Evolutionary conservation across 64 coral and sea anemone genomes (phyloP).

Genomic region (Orbicella faveolata): DNA sequence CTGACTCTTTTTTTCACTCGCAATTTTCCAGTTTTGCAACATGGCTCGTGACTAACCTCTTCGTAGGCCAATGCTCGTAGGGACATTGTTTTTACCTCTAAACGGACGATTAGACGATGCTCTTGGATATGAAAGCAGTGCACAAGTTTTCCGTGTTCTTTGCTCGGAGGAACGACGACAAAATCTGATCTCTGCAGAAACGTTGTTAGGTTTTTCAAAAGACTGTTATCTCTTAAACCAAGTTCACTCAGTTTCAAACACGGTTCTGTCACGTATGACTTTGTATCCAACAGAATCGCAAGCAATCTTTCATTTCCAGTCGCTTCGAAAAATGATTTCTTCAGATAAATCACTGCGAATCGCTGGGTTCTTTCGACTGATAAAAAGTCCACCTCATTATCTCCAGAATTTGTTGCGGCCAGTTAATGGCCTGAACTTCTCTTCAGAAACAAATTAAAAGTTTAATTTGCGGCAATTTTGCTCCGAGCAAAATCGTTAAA

Average conservation of each 20-base stretch:
- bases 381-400: not conserved
- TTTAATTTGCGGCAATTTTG: not conserved
- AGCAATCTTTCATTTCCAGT: constrained; percentile 5
- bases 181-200: not conserved
- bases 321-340: not conserved
- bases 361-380: not conserved
- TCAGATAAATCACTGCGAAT: not conserved
- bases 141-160: no score
- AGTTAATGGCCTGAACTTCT: not conserved
- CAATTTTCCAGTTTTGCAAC: not conserved
- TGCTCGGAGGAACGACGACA: not conserved
- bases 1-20: not conserved
- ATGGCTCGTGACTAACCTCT: not conserved
- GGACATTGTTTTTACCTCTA: not conserved
- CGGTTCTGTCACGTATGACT: not conserved
- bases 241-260: not conserved
- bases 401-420: not conserved
- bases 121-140: no score
- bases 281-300: not conserved
- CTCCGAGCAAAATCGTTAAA: not conserved
- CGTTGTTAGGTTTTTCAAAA: not conserved
- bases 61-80: not conserved
- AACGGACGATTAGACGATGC: no score
- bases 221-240: not conserved
- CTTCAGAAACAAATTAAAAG: not conserved